Percentiles rank a stretch among this genome's conserved stretches.
Conservation (phyloP, 2,113 vertebrate genomes). For the Dermatemys mawii region DNA sequence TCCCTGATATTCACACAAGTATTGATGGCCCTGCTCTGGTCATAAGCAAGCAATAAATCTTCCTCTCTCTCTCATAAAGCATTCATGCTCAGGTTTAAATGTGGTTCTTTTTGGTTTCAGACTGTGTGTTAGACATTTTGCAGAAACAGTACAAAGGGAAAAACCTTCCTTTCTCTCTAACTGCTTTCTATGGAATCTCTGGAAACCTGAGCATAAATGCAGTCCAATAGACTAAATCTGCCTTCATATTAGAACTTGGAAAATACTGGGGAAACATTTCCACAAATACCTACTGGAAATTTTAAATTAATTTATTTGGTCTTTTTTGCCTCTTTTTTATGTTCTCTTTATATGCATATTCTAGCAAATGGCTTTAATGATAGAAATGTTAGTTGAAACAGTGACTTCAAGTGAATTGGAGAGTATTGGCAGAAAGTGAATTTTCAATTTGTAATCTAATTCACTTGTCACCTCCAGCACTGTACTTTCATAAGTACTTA, state of each 20-base stretch:
- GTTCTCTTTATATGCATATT: background rate
- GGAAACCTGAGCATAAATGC: background rate
- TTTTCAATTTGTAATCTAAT: background rate
- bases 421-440: background rate
- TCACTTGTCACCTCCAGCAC: background rate
- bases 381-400: background rate
- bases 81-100: background rate
- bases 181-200: background rate
- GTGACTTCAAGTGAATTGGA: background rate
- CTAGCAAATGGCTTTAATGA: background rate
- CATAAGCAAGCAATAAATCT: background rate
- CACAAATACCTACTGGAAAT: background rate
- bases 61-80: background rate
- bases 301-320: background rate
- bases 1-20: background rate
- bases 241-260: fast-evolving
- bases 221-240: background rate
- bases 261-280: background rate
- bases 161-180: background rate
- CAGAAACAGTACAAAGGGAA: background rate
- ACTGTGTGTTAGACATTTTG: background rate
- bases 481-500: background rate
- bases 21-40: background rate
- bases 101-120: background rate
- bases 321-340: background rate